Conservation (phyloP, 2,113 vertebrate species). For the Columbina picui region DNA sequence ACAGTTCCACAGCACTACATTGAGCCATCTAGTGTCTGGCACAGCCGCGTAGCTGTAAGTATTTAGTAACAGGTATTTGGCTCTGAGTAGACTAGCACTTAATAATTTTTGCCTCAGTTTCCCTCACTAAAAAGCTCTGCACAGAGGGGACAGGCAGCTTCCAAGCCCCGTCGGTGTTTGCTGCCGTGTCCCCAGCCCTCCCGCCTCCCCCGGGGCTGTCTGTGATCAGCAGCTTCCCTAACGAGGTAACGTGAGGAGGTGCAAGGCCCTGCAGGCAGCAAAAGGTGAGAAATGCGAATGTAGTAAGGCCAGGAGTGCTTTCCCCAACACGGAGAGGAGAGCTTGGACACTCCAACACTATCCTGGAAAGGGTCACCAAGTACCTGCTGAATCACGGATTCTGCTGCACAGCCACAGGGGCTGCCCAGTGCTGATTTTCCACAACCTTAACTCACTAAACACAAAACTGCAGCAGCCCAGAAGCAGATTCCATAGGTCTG, state of each 20-base stretch:
- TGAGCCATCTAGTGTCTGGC: neutral
- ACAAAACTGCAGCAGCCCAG: neutral
- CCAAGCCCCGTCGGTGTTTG: neutral
- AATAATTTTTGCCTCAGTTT: neutral
- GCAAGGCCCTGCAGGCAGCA: neutral
- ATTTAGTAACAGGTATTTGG: neutral
- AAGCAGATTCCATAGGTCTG: neutral
- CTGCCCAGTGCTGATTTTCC: neutral
- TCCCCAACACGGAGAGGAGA: neutral
- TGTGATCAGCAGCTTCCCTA: neutral
- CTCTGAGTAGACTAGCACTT: neutral
- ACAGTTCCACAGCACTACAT: neutral
- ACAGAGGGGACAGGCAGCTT: neutral
- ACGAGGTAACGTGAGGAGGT: fast-evolving
- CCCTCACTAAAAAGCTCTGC: neutral
- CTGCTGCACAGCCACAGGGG: neutral
- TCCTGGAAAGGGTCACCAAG: neutral
- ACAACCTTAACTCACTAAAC: neutral
- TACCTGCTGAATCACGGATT: neutral
- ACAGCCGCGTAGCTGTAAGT: neutral
- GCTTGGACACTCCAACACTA: neutral
- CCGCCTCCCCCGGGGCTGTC: fast-evolving
- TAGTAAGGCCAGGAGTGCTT: neutral
- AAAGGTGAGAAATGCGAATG: fast-evolving
- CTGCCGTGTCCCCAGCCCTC: fast-evolving